Percentiles rank a stretch among this genome's conserved stretches.
These are phyloP conservation scores for Coccyzus lansbergi DNA, from an alignment of 2,797 vertebrate genomes.

Conservation along the genomic window DNA sequence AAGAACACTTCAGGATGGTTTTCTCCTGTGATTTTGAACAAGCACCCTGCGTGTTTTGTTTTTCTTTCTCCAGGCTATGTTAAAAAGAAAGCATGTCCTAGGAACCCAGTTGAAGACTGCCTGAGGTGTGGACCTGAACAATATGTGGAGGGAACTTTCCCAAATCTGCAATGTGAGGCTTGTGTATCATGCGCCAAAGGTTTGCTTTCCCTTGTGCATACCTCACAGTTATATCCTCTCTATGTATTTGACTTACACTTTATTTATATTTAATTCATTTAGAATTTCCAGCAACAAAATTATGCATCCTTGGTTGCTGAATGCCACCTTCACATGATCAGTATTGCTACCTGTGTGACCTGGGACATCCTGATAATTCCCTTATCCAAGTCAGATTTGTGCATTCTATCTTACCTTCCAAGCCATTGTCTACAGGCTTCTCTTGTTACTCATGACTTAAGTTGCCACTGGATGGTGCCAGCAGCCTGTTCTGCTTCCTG, in stretches of 20 bases:
- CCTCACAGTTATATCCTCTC: not conserved
- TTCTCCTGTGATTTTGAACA: not conserved
- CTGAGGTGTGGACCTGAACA: slow-evolving; percentile 54
- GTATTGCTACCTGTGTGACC: not conserved
- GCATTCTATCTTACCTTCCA: not conserved
- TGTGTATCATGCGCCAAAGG: slow-evolving; percentile 72
- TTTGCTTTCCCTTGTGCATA: not conserved
- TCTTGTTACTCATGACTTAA: not conserved
- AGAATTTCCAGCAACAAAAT: not conserved
- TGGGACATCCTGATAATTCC: not conserved
- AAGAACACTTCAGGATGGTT: not conserved
- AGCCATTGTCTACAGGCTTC: not conserved
- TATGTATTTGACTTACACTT: not conserved
- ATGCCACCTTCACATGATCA: not conserved
- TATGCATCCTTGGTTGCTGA: not conserved
- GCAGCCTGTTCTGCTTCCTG: not conserved
- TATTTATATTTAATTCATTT: not conserved
- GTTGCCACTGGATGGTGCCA: not conserved
- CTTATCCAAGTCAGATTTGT: not conserved
- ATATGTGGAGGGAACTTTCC: not conserved
- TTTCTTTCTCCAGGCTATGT: slow-evolving; percentile 31
- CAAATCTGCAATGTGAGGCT: slow-evolving; percentile 18
- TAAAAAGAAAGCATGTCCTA: slow-evolving; percentile 48
- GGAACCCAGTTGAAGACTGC: slow-evolving; percentile 1
- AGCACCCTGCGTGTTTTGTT: not conserved